A percentile compares a stretch with the other conserved stretches of the same genome.
These are phyloP conservation scores for Macrotus californicus DNA, from an alignment of 2,113 vertebrate genomes.

Conservation along the genomic window DNA sequence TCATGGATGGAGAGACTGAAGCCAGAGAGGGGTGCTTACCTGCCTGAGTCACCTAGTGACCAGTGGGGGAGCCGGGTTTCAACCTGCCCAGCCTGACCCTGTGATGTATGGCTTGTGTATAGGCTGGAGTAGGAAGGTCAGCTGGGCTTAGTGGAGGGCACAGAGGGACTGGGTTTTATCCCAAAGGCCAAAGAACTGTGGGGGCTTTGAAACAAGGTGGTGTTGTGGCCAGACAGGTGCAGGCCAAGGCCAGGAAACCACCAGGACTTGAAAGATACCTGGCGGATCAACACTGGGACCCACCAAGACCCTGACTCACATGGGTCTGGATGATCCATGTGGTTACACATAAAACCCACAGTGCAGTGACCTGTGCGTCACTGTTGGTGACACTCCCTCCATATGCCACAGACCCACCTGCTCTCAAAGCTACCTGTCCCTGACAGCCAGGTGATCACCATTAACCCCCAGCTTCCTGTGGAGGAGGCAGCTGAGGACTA, in stretches of 20 bases:
- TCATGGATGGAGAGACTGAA: neutral
- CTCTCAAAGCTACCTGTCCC: slow-evolving; percentile 86
- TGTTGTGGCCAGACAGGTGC: neutral
- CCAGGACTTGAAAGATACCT: neutral
- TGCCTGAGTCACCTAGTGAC: neutral
- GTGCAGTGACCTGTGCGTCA: neutral
- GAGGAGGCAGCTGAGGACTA: slow-evolving; percentile 89
- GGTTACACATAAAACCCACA: neutral
- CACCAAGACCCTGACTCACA: neutral
- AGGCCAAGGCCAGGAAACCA: neutral
- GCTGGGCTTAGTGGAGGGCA: neutral
- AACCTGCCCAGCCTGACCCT: neutral
- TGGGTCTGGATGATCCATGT: neutral
- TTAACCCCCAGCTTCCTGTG: slow-evolving; percentile 82
- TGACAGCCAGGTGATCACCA: slow-evolving; percentile 81
- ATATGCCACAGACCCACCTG: slow-evolving; percentile 79
- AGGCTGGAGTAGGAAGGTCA: neutral
- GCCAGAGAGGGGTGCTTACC: neutral
- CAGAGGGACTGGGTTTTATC: neutral
- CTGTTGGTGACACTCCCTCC: neutral
- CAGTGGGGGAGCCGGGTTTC: neutral
- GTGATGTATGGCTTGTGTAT: neutral
- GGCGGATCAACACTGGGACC: neutral
- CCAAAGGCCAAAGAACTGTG: neutral
- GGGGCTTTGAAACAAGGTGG: neutral